These are phyloP conservation scores for Tricholauxania praeusta DNA, from an alignment of 2,888 invertebrate genomes.

Conservation along the genomic window DNA sequence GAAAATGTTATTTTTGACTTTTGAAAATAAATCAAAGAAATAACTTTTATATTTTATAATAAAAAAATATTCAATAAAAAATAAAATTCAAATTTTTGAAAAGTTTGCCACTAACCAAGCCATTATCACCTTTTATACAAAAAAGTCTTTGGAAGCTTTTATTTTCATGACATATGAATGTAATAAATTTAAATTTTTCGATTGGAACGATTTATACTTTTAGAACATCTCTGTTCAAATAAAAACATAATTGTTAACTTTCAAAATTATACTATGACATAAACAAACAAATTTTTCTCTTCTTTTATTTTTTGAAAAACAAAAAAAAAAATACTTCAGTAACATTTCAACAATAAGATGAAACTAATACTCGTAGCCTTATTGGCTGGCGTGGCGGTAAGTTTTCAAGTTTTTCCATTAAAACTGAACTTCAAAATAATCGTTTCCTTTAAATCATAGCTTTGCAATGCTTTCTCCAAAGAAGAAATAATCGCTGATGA, in stretches of 20 bases:
- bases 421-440: neutral
- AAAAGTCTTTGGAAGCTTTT: too few species aligned
- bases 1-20: too few species aligned
- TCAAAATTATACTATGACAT: neutral
- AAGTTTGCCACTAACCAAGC: too few species aligned
- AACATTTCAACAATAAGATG: constrained; percentile 35
- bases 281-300: neutral
- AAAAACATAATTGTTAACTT: neutral
- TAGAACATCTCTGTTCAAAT: neutral
- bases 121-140: too few species aligned
- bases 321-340: constrained; percentile 1
- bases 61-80: too few species aligned
- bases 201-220: too few species aligned
- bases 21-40: too few species aligned
- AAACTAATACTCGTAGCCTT: constrained; percentile 42
- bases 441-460: constrained; percentile 42
- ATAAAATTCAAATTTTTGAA: too few species aligned
- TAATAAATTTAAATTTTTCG: too few species aligned
- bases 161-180: too few species aligned
- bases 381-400: constrained; percentile 46
- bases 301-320: constrained; percentile 17
- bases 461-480: constrained; percentile 51
- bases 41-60: too few species aligned
- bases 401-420: constrained; percentile 14
- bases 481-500: constrained; percentile 72